Evolutionary conservation across 2,113 vertebrate genomes (phyloP).

Genomic region (Neomonachus schauinslandi): DNA sequence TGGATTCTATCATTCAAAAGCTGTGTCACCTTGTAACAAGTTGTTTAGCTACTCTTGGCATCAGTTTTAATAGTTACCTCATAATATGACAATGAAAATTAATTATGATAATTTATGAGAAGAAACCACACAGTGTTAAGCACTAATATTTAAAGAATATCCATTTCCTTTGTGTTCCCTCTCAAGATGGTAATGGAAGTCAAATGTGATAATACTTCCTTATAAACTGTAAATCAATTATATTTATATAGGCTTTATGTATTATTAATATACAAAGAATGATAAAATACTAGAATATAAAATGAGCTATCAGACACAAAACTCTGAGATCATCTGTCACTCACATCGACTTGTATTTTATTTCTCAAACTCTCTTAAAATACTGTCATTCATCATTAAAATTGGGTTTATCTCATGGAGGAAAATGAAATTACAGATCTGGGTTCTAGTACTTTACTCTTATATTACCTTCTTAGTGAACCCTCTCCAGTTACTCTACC

Average conservation of each 20-base stretch:
- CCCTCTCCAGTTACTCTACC: neutral
- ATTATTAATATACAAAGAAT: neutral
- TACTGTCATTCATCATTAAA: neutral
- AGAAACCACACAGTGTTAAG: neutral
- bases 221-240: neutral
- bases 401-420: neutral
- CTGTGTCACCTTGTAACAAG: neutral
- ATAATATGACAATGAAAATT: neutral
- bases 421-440: neutral
- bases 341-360: neutral
- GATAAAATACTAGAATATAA: conserved; percentile 14
- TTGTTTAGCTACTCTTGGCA: neutral
- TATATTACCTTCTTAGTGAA: neutral
- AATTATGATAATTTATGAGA: neutral
- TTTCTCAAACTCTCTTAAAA: neutral
- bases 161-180: neutral
- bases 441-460: neutral
- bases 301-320: neutral
- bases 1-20: neutral
- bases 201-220: conserved; percentile 1
- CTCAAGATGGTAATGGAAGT: neutral
- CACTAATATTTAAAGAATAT: neutral
- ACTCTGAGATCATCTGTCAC: neutral
- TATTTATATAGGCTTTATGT: neutral
- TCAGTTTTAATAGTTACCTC: neutral